Base-by-base conservation (phyloP, 2,888 invertebrate species). In the Cantharis rustica region DNA sequence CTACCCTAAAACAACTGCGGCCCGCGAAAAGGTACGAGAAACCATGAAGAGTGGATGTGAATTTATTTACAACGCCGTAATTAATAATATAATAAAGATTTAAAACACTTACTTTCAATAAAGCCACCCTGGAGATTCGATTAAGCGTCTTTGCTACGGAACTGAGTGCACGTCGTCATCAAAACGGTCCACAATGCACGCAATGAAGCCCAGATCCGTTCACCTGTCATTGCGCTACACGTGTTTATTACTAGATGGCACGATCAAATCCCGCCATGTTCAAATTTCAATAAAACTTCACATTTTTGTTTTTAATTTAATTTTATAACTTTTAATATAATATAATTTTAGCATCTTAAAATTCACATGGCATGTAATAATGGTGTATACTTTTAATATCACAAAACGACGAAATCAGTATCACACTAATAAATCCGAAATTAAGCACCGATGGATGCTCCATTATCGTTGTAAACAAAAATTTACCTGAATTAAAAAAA, bases 1-100 rank as follows among this genome's bases (percentile, higher is more conserved):
- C 88, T 88, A 87, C 88, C 88, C 88, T 86, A 87, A 88, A 86
- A 86, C 85, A 85, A 83, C 85, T 85, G 86, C 85, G 86, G 86
- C 85, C 85, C 86, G 87, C 86, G 86, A 86, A 87, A 86, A 85
- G 85, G 84, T 85, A 83, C 84, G 85, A 85, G 85, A 84, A 86
- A 84, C 84, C 84, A 84, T 83, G 85, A 84, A 85, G 84, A 82
- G 82, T 82, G 79, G 82, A 80, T 81, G 82, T 82, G 82, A 68
- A 79, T 81, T 83, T 81, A 83, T 84, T 83, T 81, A 82, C 79
- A 80, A 80, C 78, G 74, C 70, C 16, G 61, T 31, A 72, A 72
- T 68, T 31, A 62, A 63, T 47, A 62, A 79, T 74, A 77, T 62
- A 61, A 75, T 76, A 68, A 63, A 71, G 73, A 75, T 66, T 74